phyloP scores from a whole-genome alignment of 2,888 invertebrate species.

The Noctua pronuba region DNA sequence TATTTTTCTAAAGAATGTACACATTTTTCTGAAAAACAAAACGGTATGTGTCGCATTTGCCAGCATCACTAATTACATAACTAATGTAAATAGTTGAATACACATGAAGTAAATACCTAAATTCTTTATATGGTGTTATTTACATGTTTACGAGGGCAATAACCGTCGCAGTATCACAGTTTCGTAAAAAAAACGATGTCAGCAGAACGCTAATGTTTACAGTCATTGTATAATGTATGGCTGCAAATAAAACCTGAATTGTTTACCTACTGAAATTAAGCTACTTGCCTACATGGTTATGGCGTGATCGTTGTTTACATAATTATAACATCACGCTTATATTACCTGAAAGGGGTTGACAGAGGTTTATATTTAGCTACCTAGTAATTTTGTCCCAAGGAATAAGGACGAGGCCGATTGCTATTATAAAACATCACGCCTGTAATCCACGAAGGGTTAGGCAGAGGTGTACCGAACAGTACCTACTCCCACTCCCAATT shows the following conservation, averaged over 20 bases:
- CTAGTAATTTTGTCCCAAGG: not conserved
- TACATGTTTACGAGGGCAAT: slow-evolving; percentile 42
- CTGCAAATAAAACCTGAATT: slow-evolving; percentile 43
- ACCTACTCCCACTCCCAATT: not conserved
- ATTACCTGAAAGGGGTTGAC: not conserved
- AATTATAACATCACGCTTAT: not conserved
- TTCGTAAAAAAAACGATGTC: slow-evolving; percentile 53
- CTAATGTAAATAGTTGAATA: not conserved
- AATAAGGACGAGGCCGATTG: no score
- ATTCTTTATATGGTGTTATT: not conserved
- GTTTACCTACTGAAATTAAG: slow-evolving; percentile 44
- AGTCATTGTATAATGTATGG: slow-evolving; percentile 42
- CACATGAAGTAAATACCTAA: not conserved
- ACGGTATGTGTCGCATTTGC: not conserved
- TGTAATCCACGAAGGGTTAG: not conserved
- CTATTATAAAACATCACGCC: not conserved
- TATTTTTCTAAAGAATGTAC: not conserved
- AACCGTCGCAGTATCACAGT: slow-evolving; percentile 52
- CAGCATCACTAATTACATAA: not conserved
- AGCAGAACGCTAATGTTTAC: slow-evolving; percentile 43
- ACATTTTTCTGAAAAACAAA: not conserved
- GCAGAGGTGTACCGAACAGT: not conserved
- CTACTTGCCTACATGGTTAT: slow-evolving; percentile 1
- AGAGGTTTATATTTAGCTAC: not conserved
- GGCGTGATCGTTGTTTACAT: slow-evolving; percentile 16